Evolutionary conservation across 2,888 invertebrate genomes (phyloP).

Genomic region (Linnaemya tessellans): DNA sequence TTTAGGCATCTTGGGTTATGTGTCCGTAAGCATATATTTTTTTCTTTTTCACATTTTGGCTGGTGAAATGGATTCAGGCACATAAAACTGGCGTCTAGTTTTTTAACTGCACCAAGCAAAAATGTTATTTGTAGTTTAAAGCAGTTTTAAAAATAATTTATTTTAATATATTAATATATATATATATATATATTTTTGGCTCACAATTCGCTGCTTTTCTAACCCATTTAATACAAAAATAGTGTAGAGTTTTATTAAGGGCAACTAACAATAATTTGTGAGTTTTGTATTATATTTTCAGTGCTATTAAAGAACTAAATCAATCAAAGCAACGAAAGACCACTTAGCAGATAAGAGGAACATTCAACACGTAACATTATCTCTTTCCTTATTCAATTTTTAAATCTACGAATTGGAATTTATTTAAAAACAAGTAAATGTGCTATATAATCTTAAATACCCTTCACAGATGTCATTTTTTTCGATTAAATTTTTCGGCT

Average conservation of each 20-base stretch:
- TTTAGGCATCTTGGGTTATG: background rate
- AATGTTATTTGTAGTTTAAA: slow-evolving; percentile 32
- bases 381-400: too few relatives aligned
- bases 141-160: background rate
- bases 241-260: slow-evolving; percentile 2
- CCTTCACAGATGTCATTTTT: too few relatives aligned
- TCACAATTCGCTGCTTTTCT: background rate
- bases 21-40: slow-evolving; percentile 2
- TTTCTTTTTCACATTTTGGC: slow-evolving; percentile 47
- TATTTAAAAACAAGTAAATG: too few relatives aligned
- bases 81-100: slow-evolving; percentile 66
- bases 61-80: slow-evolving; percentile 12
- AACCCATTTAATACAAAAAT: slow-evolving; percentile 20
- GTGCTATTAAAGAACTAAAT: too few relatives aligned
- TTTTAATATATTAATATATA: background rate
- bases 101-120: slow-evolving; percentile 57
- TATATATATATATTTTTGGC: background rate
- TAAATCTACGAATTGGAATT: too few relatives aligned
- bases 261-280: background rate
- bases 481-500: too few relatives aligned
- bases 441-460: too few relatives aligned
- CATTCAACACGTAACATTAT: too few relatives aligned
- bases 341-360: too few relatives aligned
- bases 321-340: too few relatives aligned
- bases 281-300: too few relatives aligned